phyloP scores from a whole-genome alignment of 2,888 invertebrate species.

The Keiferia lycopersicella region DNA sequence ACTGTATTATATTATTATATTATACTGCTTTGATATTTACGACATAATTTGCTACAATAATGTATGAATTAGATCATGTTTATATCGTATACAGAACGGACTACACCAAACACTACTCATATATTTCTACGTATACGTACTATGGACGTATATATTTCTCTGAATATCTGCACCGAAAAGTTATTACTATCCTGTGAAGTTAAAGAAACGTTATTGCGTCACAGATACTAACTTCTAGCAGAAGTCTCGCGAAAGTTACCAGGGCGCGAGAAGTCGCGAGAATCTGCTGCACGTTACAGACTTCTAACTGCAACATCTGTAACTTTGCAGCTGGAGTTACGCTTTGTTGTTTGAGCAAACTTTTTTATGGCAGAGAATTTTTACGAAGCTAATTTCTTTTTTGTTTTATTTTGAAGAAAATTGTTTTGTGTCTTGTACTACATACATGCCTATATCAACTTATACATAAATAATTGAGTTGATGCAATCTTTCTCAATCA shows the following conservation, averaged over 20 bases:
- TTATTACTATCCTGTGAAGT: background rate
- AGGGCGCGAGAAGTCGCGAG: slow-evolving; percentile 8
- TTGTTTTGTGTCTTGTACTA: background rate
- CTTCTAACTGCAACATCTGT: slow-evolving; percentile 7
- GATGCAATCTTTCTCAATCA: background rate
- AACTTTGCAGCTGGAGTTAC: slow-evolving; percentile 6
- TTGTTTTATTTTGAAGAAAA: too few species aligned
- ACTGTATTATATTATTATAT: too few species aligned
- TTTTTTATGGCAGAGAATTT: background rate
- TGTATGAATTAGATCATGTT: too few species aligned
- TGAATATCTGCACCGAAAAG: background rate
- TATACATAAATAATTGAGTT: background rate
- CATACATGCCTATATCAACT: background rate
- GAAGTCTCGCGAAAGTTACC: background rate
- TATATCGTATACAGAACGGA: too few species aligned
- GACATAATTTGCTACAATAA: too few species aligned
- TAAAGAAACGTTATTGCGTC: slow-evolving; percentile 5
- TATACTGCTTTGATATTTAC: too few species aligned
- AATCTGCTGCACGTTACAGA: slow-evolving; percentile 13
- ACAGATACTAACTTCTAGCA: slow-evolving; percentile 8
- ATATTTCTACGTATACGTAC: too few species aligned
- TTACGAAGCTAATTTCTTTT: background rate
- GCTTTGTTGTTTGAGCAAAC: background rate
- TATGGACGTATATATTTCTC: too few species aligned
- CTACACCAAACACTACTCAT: too few species aligned